Evolutionary conservation across 2,888 invertebrate species (phyloP).

Genomic region (Malthinus flaveolus): DNA sequence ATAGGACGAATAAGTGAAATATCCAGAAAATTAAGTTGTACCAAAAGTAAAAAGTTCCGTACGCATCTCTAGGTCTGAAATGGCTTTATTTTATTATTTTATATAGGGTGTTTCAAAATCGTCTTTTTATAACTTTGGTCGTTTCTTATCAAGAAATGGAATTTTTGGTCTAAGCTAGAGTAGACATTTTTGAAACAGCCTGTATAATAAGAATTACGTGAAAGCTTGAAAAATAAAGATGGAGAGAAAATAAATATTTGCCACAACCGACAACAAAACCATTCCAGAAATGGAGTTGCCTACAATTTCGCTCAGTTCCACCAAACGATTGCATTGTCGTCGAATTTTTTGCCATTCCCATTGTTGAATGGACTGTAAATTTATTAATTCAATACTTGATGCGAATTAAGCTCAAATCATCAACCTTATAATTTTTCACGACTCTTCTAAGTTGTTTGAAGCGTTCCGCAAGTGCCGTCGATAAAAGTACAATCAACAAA

Average conservation of each 20-base stretch:
- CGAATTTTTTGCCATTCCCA: background rate
- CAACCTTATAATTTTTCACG: background rate
- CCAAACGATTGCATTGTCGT: background rate
- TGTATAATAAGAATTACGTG: background rate
- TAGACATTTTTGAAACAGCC: too few species aligned
- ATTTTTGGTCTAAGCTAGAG: too few species aligned
- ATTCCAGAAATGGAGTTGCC: background rate
- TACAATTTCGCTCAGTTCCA: background rate
- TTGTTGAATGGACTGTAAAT: too few species aligned
- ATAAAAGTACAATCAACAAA: conserved; percentile 20
- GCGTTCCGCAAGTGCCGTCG: conserved; percentile 15
- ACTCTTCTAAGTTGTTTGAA: conserved; percentile 20
- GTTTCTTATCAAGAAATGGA: too few species aligned
- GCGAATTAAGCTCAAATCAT: too few species aligned
- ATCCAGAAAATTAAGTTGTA: background rate
- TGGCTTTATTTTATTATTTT: background rate
- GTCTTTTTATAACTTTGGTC: too few species aligned
- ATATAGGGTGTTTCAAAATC: background rate
- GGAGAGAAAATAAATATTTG: background rate
- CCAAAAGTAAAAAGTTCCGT: background rate
- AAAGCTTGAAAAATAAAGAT: conserved; percentile 2
- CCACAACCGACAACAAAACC: background rate
- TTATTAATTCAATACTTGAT: too few species aligned
- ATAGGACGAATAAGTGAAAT: background rate
- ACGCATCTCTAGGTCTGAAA: background rate